Conservation (phyloP, 1,140 invertebrate species). For the Tetramorium simillimum region DNA sequence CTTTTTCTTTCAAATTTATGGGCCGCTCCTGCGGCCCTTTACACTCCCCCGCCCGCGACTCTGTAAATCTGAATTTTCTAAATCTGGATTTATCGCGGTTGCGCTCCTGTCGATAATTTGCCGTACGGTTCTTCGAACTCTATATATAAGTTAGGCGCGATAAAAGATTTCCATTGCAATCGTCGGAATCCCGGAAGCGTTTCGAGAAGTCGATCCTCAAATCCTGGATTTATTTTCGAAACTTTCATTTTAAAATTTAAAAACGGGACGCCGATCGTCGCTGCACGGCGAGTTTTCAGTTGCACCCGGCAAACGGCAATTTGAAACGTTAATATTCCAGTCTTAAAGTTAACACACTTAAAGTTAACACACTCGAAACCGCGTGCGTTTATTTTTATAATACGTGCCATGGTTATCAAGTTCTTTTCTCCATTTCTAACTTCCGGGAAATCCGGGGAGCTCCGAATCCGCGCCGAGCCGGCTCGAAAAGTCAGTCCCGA, state of each 20-base stretch:
- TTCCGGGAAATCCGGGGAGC: conserved; percentile 36
- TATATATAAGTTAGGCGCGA: conserved; percentile 20
- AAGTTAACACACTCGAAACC: not conserved
- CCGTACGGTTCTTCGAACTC: conserved; percentile 14
- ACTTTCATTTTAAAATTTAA: not conserved
- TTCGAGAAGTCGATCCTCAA: not conserved
- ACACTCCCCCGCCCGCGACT: conserved; percentile 25
- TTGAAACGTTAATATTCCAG: not conserved
- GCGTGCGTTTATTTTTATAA: not conserved
- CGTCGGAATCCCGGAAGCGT: not conserved
- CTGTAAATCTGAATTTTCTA: conserved; percentile 57
- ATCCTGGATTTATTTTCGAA: not conserved
- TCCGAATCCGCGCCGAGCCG: conserved; percentile 5
- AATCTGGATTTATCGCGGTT: conserved; percentile 60
- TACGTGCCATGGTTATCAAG: not conserved
- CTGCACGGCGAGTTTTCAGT: not conserved
- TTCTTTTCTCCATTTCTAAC: not conserved
- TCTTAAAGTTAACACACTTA: not conserved
- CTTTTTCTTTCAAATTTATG: conserved; percentile 64
- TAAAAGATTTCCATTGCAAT: conserved; percentile 38
- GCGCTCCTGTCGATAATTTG: conserved; percentile 51
- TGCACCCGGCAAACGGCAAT: not conserved
- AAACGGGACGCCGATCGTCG: not conserved
- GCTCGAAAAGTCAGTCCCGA: conserved; percentile 30
- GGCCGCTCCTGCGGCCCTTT: conserved; percentile 18